Conservation (phyloP, 1,140 invertebrate genomes). For the Chrysopa pallens region DNA sequence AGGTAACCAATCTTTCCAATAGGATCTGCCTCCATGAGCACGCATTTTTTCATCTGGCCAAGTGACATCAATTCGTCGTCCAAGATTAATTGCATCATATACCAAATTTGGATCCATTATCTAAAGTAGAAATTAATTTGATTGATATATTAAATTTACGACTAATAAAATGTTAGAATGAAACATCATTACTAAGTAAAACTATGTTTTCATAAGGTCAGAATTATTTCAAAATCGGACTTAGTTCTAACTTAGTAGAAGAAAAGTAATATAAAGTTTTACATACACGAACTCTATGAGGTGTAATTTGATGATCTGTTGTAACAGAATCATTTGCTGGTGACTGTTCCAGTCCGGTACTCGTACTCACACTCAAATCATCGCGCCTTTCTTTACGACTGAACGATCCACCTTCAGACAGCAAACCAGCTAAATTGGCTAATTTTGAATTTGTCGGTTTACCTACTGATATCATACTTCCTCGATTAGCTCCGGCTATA, state of each 20-base stretch:
- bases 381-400: not conserved
- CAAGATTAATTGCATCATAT: slow-evolving; percentile 80
- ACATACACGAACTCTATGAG: not conserved
- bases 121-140: slow-evolving; percentile 19
- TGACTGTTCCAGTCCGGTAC: not conserved
- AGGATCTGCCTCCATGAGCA: slow-evolving; percentile 61
- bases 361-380: not conserved
- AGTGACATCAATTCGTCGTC: slow-evolving; percentile 70
- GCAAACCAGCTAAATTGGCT: slow-evolving; percentile 58
- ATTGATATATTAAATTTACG: not conserved
- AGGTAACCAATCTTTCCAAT: slow-evolving; percentile 81
- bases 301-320: not conserved
- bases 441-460: slow-evolving; percentile 67
- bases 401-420: slow-evolving; percentile 11
- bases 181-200: no score
- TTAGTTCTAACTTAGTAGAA: no score
- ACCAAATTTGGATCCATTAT: slow-evolving; percentile 60
- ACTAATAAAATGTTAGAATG: not conserved
- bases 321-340: not conserved
- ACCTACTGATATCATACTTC: slow-evolving; percentile 58
- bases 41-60: slow-evolving; percentile 84
- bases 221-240: no score
- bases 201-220: no score
- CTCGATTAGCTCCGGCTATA: slow-evolving; percentile 45
- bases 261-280: not conserved